These are phyloP conservation scores for Drosophila buzzatii DNA, from an alignment of 2,888 invertebrate genomes.

Conservation along the genomic window DNA sequence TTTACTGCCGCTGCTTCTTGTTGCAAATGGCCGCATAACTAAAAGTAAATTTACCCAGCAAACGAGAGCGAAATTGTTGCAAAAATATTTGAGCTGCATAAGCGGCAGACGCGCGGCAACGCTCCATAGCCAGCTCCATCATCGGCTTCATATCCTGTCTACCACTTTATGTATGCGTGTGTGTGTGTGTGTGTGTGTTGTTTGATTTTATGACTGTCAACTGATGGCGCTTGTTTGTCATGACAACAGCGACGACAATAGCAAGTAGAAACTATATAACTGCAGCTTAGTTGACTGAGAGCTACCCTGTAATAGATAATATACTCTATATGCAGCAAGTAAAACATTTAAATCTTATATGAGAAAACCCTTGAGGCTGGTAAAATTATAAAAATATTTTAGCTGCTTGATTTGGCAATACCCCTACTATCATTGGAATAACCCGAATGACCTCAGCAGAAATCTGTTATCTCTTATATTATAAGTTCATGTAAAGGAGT, in stretches of 20 bases:
- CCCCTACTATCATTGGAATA: neutral
- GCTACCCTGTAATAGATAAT: neutral
- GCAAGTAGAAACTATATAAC: neutral
- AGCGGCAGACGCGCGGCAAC: constrained; percentile 38
- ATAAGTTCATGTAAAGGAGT: too few species aligned
- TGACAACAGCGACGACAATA: constrained; percentile 45
- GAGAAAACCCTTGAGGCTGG: neutral
- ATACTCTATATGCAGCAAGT: too few species aligned
- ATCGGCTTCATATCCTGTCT: constrained; percentile 8
- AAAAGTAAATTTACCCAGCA: constrained; percentile 74
- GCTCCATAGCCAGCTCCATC: constrained; percentile 3
- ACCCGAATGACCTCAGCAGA: neutral
- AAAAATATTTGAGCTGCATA: constrained; percentile 76
- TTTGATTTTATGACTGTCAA: constrained; percentile 75
- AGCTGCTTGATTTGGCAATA: neutral
- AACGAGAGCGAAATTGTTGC: constrained; percentile 73
- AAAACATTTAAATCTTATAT: neutral
- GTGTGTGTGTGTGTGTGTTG: constrained; percentile 34
- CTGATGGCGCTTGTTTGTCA: constrained; percentile 73
- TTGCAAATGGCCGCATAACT: constrained; percentile 72
- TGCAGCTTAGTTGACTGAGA: neutral
- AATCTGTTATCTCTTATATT: too few species aligned
- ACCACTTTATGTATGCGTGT: constrained; percentile 14
- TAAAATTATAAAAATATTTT: too few species aligned
- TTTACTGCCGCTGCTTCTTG: constrained; percentile 18